phyloP scores from a whole-genome alignment of 2,888 invertebrate genomes.

The Microdon myrmicae region DNA sequence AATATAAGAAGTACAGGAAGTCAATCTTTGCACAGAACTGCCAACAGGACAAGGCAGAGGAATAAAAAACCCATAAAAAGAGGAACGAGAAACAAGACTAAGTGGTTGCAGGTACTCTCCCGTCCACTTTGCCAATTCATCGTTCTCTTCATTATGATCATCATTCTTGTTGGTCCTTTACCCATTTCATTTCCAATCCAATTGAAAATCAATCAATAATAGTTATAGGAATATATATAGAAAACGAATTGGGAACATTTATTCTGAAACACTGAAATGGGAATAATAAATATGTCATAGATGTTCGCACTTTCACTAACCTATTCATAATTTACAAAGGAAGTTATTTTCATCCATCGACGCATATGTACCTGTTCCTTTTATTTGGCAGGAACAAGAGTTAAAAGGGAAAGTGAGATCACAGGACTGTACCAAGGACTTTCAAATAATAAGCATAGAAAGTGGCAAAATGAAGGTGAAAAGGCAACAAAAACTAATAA shows the following conservation, averaged over 20 bases:
- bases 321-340: constrained; percentile 23
- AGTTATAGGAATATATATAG: constrained; percentile 11
- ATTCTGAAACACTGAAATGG: constrained; percentile 10
- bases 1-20: constrained; percentile 49
- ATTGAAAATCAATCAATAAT: constrained; percentile 40
- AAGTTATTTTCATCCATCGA: constrained; percentile 7
- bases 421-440: constrained; percentile 3
- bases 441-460: no score
- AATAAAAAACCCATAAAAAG: constrained; percentile 8
- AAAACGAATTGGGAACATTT: constrained; percentile 2
- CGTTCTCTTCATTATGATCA: constrained; percentile 10
- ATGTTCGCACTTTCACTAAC: constrained; percentile 24
- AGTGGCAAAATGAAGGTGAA: neutral
- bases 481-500: constrained; percentile 12
- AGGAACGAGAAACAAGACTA: no score
- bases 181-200: constrained; percentile 1
- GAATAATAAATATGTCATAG: neutral
- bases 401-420: constrained; percentile 28
- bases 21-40: no score
- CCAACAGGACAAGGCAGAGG: constrained; percentile 3
- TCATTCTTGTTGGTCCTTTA: no score
- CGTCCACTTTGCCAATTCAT: constrained; percentile 41
- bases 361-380: neutral
- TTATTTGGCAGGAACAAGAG: neutral
- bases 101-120: constrained; percentile 47